A percentile compares a stretch with the other conserved stretches of the same genome.
These are phyloP conservation scores for Pempheris klunzingeri DNA, from an alignment of 2,797 vertebrate species.

Conservation along the genomic window DNA sequence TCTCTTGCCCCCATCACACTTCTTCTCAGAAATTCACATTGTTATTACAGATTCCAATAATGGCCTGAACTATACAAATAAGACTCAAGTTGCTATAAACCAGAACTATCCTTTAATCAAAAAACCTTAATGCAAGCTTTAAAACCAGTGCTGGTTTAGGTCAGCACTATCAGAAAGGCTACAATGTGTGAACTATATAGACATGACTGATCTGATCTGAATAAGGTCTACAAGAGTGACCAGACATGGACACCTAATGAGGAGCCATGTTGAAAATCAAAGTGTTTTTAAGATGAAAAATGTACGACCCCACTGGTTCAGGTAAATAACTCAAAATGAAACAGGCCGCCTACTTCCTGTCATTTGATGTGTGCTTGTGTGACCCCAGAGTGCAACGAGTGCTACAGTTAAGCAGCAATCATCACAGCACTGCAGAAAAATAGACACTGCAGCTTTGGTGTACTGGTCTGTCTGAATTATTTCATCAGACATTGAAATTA, in stretches of 20 bases:
- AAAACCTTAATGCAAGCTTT: no score
- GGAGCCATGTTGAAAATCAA: background rate
- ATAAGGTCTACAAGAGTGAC: background rate
- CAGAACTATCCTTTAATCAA: no score
- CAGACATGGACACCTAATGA: background rate
- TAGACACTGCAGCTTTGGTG: no score
- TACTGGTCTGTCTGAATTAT: background rate
- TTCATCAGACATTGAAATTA: background rate
- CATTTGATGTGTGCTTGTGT: constrained; percentile 18
- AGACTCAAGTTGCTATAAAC: no score
- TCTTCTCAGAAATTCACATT: background rate
- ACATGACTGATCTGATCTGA: background rate
- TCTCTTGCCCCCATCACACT: background rate
- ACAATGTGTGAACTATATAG: background rate
- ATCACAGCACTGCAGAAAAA: constrained; percentile 16
- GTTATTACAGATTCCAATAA: background rate
- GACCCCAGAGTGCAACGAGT: constrained; percentile 12
- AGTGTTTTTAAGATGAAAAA: background rate
- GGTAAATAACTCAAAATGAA: constrained; percentile 14
- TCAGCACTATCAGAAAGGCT: background rate
- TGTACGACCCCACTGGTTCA: background rate
- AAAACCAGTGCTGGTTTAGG: no score
- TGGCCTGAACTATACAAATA: no score
- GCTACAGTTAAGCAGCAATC: constrained; percentile 10
- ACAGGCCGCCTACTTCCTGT: constrained; percentile 34